These are phyloP conservation scores for Anarrhichthys ocellatus DNA, from an alignment of 2,113 vertebrate genomes.

Conservation along the genomic window DNA sequence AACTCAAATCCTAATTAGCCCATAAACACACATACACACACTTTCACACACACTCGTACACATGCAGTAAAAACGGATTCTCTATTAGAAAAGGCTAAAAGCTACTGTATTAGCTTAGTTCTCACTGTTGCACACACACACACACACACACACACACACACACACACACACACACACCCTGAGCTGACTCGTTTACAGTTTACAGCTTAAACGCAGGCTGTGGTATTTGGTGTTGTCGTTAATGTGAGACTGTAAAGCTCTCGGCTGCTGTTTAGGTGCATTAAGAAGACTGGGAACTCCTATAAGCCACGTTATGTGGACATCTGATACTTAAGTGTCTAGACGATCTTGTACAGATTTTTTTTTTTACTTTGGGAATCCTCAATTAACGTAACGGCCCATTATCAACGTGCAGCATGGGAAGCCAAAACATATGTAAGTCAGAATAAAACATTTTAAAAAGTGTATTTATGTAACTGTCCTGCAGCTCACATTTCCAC, in stretches of 20 bases:
- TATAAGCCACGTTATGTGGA: constrained; percentile 71
- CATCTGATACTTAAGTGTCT: constrained; percentile 73
- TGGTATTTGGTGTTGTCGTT: constrained; percentile 69
- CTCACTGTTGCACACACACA: constrained; percentile 19
- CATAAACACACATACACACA: constrained; percentile 73
- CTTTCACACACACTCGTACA: constrained; percentile 34
- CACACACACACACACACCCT: constrained; percentile 16
- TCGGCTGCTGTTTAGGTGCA: constrained; percentile 63
- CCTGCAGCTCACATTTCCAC: constrained; percentile 18
- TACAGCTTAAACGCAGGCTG: constrained; percentile 62
- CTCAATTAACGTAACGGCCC: neutral
- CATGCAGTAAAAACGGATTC: constrained; percentile 48
- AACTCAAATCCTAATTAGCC: constrained; percentile 78
- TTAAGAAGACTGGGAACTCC: constrained; percentile 62
- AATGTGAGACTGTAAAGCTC: constrained; percentile 70
- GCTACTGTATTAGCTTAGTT: constrained; percentile 43
- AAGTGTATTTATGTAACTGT: constrained; percentile 10
- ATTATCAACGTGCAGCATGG: neutral
- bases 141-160: constrained; percentile 21
- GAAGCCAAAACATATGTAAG: neutral
- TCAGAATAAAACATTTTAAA: neutral
- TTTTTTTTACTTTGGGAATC: constrained; percentile 4
- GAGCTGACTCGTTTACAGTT: constrained; percentile 72
- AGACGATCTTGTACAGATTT: constrained; percentile 57
- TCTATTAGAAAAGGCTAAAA: constrained; percentile 55